Percentiles rank a stretch among this genome's conserved stretches.
Conservation (phyloP, 2,113 vertebrate genomes). For the Apteryx mantelli region DNA sequence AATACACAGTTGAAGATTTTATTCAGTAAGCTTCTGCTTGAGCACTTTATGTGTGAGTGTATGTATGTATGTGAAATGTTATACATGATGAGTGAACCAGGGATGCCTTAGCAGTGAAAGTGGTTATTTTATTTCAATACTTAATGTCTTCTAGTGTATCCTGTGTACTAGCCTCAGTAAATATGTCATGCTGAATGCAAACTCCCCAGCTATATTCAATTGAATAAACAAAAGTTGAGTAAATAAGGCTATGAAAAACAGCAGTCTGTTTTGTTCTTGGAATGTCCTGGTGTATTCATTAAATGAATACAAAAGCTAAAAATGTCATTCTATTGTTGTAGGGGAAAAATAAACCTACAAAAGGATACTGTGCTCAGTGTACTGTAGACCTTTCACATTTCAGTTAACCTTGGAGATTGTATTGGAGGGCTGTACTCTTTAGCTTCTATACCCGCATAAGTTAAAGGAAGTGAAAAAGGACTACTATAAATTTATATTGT, state of each 20-base stretch:
- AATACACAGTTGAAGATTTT: slow-evolving; percentile 19
- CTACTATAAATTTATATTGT: not conserved
- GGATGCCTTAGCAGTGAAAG: not conserved
- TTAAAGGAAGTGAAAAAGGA: not conserved
- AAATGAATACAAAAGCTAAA: not conserved
- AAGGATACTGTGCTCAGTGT: not conserved
- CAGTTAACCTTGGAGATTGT: not conserved
- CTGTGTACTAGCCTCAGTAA: not conserved
- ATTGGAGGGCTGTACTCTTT: not conserved
- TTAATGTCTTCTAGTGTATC: not conserved
- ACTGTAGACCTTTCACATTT: not conserved
- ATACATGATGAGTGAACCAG: not conserved
- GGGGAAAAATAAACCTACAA: not conserved
- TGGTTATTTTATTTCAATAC: slow-evolving; percentile 23
- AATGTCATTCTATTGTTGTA: not conserved
- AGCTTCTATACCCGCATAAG: not conserved
- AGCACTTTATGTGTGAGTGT: not conserved
- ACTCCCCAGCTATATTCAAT: not conserved
- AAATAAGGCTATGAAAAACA: slow-evolving; percentile 10
- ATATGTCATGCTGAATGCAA: slow-evolving; percentile 7
- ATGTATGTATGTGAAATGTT: slow-evolving; percentile 25
- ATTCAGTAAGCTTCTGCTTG: slow-evolving; percentile 22
- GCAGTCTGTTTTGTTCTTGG: not conserved
- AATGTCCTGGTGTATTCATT: slow-evolving; percentile 18
- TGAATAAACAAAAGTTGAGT: slow-evolving; percentile 20